Base-by-base conservation (phyloP, 2,888 invertebrate genomes). In the Teinopalpus imperialis region DNA sequence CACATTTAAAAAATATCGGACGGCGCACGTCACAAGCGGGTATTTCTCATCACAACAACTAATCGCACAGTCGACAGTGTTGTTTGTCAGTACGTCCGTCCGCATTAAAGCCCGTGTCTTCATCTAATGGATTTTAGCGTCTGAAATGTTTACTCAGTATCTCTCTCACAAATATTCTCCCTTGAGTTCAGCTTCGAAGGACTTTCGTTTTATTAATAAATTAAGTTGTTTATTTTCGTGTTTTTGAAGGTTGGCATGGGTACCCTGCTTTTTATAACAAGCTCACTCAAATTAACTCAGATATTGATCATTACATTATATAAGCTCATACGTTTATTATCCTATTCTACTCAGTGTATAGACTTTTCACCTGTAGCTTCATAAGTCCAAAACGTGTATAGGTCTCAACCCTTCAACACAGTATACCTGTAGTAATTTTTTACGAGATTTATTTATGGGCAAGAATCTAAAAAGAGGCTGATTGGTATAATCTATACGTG, bases 121-220 rank as follows among this genome's bases (percentile, higher is more conserved):
- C 69, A 67, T 76, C 68, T 78, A 78, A 75, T 77, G 78, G 78
- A 73, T 74, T 66, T 69, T 56, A 57, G 61, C 58, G 54, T 37
- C 55, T 51, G 61, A 57, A 58, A 59, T 76, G 73, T 76, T 75
- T 75, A 73, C 63, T 61, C 51, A 62, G 51, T 32, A 27, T 36
- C 46, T 48, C 31, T 32, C 34, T 31, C 21, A 32, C 18, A 26
- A 21, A 43, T 39, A 26, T 42, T 26, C 26, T 18, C 23, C 18
- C 34, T 35, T 12, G 21, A 27, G 30, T 29, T 40, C 2, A 14
- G 7, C 12, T 10, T 9, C 20, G 37, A 37, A 44, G 29, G 40
- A 27, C 39, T 44, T 42, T 46, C 41, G 39, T 43, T 48, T 43
- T 34, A 34, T 34, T 18, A 40, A 29, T 46, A 46, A 21, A 21